Base-by-base conservation (phyloP, 2,113 vertebrate genomes). In the Antechinus flavipes region DNA sequence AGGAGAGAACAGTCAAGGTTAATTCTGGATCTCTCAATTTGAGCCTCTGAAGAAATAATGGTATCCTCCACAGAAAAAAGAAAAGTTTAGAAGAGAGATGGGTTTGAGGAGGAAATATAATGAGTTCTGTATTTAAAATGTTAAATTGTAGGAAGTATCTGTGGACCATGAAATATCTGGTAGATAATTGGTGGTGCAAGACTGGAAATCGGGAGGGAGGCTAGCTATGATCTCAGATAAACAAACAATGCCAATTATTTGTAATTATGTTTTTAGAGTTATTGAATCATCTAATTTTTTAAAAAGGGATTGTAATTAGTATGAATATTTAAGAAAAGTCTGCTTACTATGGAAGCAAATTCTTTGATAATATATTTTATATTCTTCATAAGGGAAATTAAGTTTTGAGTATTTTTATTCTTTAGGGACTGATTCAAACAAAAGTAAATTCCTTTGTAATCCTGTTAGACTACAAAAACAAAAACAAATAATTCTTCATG, bases 381-480 rank as follows among this genome's bases (percentile, higher is more conserved):
- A 76, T 58, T 94, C 97, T 95, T 89, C 94, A 84, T 97, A 93
- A 94, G 58, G 91, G 54, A 89, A 93, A 58, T 50, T 76, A 53
- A 91, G 91, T 93, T 93, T 91, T 93, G 97, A 97, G 91, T 50
- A 68, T 95, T 91, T 97, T 93, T 93, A 55, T 93, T 95, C 97
- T 97, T 92, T n/a, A 47, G 96, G 56, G 90, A 97, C 90, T 93
- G 55, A 90, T 92, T 96, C 89, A 95, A 91, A 90, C 58, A 93
- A 95, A 96, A 98, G 97, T 97, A 97, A 93, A 92, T 93, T 93
- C n/a, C n/a, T 42, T 42, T 84, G 68, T 97, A 93, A 92, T 97
- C 92, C 93, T 96, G 90, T 26, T 93, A 93, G 95, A 56, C 91
- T 96, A 92, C 54, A 92, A 55, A 93, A 91, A 89, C 90, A 93